A percentile compares a stretch with the other conserved stretches of the same genome.
Conservation (phyloP, 1,140 invertebrate species). For the Drosophila suzukii region DNA sequence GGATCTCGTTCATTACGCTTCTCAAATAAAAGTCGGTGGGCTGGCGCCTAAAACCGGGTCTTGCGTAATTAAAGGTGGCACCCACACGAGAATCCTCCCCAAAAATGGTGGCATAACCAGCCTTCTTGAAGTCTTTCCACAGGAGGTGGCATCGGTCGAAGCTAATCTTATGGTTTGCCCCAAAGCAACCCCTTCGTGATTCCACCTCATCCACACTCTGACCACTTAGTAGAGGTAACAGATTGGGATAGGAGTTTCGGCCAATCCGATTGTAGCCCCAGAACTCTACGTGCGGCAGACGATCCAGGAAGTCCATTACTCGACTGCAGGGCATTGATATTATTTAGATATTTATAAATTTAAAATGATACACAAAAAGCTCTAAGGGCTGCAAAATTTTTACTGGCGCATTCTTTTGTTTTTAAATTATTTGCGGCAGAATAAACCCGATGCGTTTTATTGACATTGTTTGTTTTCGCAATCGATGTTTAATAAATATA, state of each 20-base stretch:
- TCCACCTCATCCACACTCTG: conserved; percentile 2
- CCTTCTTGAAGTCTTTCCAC: conserved; percentile 14
- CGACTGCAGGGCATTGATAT: not conserved
- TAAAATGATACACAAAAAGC: not conserved
- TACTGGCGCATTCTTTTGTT: not conserved
- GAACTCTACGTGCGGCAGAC: conserved; percentile 18
- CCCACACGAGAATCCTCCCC: conserved; percentile 15
- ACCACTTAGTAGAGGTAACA: conserved; percentile 16
- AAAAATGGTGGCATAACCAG: conserved; percentile 23
- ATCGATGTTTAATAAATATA: not conserved
- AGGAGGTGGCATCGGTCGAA: conserved; percentile 16
- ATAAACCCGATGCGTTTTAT: not conserved
- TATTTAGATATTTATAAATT: too few relatives aligned
- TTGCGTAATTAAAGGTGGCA: conserved; percentile 8
- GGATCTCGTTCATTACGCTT: conserved; percentile 10
- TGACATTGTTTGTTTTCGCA: not conserved
- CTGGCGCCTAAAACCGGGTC: not conserved
- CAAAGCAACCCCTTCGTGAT: conserved; percentile 1
- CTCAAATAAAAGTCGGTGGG: conserved; percentile 29
- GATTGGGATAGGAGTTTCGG: conserved; percentile 23
- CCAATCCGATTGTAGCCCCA: conserved; percentile 42
- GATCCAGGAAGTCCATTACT: conserved; percentile 4
- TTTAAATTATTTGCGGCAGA: not conserved
- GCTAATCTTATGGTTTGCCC: not conserved
- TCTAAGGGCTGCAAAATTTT: not conserved